Percentiles rank a stretch among this genome's conserved stretches.
These are phyloP conservation scores for Gerosis bhagava DNA, from an alignment of 2,888 invertebrate species.

Conservation along the genomic window DNA sequence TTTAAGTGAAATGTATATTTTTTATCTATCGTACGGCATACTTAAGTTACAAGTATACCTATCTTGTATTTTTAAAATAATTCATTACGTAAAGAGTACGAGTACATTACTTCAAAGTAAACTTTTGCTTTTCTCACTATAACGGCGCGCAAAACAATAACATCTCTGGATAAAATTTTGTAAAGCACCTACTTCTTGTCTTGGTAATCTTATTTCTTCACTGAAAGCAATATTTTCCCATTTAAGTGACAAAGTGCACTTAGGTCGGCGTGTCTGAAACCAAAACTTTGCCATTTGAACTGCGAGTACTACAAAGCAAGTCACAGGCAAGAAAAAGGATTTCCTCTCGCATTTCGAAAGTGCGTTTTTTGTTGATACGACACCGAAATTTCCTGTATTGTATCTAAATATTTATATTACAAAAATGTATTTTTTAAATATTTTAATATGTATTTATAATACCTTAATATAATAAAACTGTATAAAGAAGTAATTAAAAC, in stretches of 20 bases:
- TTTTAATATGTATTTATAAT: no score
- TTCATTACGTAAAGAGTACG: no score
- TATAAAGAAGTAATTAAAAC: no score
- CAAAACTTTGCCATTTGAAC: constrained; percentile 76
- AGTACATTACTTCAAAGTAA: background rate
- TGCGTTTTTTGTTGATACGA: constrained; percentile 14
- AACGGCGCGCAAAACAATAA: constrained; percentile 10
- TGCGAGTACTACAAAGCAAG: constrained; percentile 58
- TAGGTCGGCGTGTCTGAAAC: constrained; percentile 75
- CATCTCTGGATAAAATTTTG: constrained; percentile 11
- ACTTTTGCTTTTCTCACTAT: background rate
- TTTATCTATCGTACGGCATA: no score
- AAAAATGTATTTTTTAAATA: no score
- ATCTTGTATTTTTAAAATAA: no score
- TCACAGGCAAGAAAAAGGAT: constrained; percentile 45
- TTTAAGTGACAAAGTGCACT: constrained; percentile 81
- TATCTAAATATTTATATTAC: no score
- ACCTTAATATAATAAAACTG: no score
- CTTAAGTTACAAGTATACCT: no score
- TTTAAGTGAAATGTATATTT: no score
- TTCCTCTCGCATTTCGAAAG: constrained; percentile 11
- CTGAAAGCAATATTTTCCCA: constrained; percentile 78
- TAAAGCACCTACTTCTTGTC: constrained; percentile 10
- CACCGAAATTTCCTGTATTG: no score
- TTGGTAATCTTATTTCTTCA: constrained; percentile 45